Evolutionary conservation across 2,797 vertebrate genomes (phyloP), one percentile per base, ranked within the genome.

Genomic region (Thaleichthys pacificus): DNA sequence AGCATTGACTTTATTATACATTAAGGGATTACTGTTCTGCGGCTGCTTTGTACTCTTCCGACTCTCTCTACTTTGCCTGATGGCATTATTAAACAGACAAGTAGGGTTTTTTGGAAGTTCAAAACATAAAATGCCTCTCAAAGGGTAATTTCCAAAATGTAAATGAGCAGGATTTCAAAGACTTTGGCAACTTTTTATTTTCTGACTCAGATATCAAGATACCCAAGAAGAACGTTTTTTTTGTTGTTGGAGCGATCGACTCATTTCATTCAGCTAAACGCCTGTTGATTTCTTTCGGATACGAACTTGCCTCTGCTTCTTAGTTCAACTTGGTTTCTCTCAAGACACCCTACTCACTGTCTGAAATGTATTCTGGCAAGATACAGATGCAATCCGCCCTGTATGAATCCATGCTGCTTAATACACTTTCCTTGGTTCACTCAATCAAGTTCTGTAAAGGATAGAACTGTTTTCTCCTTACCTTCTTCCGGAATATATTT

Each of bases 121-220:
- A 72, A 76, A 74, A 73, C 19, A 68, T 65, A 66, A 66, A 49
- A 35, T 62, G 51, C 66, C 68, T 65, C 89, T 88, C 84, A 90
- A 88, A 89, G 77, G 72, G 62, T 38, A 76, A 77, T 87, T 88
- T 75, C 73, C 56, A 68, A 86, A 88, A 89, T 78, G 85, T 74
- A 89, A 89, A 86, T 78, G 78, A 81, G 69, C 68, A 24, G 57
- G 56, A 79, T 87, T 86, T 82, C 71, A 88, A 85, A 85, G 83
- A 71, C 54, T 72, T 74, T 38, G n/a, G 47, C 14, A 61, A 2
- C 2, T 21, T 62, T 80, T 80, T 61, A 38, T 71, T 68, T 47
- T 54, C 15, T 19, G 22, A 42, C n/a, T 85, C 71, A 71, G 61
- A 80, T 76, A 81, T 78, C 63, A 68, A 24, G 24, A 24, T 24